Conservation (phyloP, 2,888 invertebrate species). For the Lumbricus terrestris region DNA sequence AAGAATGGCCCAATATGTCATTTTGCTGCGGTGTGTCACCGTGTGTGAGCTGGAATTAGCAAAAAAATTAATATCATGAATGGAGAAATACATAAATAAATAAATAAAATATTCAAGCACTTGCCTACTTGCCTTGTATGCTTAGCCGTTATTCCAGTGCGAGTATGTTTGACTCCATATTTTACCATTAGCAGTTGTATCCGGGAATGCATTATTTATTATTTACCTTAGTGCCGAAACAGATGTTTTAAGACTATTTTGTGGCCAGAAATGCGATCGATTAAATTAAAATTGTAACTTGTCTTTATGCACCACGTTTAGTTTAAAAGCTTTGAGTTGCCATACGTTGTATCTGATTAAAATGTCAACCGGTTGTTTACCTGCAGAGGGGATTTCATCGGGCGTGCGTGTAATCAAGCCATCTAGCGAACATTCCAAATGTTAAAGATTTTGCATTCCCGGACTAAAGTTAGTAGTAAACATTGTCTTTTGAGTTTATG, state of each 20-base stretch:
- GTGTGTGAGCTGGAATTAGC: no score
- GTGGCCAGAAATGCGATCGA: background rate
- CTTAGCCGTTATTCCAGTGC: background rate
- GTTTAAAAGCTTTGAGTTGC: background rate
- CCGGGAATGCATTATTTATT: background rate
- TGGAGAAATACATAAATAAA: background rate
- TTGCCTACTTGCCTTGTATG: background rate
- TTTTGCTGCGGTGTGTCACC: no score
- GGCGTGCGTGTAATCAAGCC: background rate
- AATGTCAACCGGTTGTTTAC: background rate
- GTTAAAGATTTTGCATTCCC: background rate
- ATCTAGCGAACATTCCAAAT: background rate
- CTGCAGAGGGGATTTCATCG: background rate
- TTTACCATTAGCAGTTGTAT: conserved; percentile 3
- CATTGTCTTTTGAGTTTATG: background rate
- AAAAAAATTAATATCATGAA: no score
- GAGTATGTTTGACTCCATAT: background rate
- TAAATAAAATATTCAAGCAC: background rate
- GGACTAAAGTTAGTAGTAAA: background rate
- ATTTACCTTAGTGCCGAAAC: background rate
- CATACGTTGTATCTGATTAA: background rate
- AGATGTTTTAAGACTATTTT: background rate
- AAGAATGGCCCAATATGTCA: no score
- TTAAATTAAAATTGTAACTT: background rate
- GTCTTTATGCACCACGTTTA: background rate